Conservation (phyloP, 2,888 invertebrate genomes). For the Drosophila limbata region DNA sequence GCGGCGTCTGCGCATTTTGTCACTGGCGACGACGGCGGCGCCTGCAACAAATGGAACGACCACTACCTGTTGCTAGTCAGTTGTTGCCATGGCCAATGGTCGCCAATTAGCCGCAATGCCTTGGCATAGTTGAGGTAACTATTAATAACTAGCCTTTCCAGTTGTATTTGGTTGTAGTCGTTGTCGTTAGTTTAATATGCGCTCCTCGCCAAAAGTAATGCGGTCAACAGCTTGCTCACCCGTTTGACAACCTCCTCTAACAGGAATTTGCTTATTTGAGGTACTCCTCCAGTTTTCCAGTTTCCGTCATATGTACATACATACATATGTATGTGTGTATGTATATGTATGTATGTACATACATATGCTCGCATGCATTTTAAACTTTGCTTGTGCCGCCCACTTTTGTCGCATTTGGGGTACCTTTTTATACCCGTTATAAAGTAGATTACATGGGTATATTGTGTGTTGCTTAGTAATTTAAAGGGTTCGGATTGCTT, state of each 20-base stretch:
- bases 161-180: constrained; percentile 35
- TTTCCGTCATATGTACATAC: constrained; percentile 12
- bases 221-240: constrained; percentile 52
- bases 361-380: background rate
- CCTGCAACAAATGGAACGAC: constrained; percentile 40
- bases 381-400: constrained; percentile 29
- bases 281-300: constrained; percentile 24
- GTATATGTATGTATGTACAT: too few relatives aligned
- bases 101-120: constrained; percentile 64
- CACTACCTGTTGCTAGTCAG: constrained; percentile 52
- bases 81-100: constrained; percentile 47
- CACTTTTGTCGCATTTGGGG: constrained; percentile 42
- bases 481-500: too few relatives aligned
- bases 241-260: constrained; percentile 45
- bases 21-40: constrained; percentile 26
- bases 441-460: background rate
- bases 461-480: too few relatives aligned
- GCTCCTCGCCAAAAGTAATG: constrained; percentile 49
- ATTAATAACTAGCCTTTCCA: constrained; percentile 63
- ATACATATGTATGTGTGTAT: background rate
- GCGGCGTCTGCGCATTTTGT: background rate
- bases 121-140: constrained; percentile 68
- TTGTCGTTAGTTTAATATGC: constrained; percentile 28
- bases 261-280: constrained; percentile 55
- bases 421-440: constrained; percentile 2